A percentile compares a stretch with the other conserved stretches of the same genome.
Evolutionary conservation across 2,797 vertebrate species (phyloP).

Genomic region (Hapalemur alaotrensis): DNA sequence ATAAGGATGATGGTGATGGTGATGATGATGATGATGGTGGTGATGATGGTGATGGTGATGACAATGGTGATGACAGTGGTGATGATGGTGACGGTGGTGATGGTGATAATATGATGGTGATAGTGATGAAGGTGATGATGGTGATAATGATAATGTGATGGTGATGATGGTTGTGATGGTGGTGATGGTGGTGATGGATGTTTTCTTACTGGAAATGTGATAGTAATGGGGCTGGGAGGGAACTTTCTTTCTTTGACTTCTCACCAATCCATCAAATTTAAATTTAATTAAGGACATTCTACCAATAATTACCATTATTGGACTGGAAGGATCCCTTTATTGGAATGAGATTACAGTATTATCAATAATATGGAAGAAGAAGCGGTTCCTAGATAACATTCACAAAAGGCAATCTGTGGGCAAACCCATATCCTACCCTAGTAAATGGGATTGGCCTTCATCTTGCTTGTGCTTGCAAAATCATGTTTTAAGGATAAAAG

Average conservation of each 20-base stretch:
- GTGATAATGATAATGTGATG: accelerated
- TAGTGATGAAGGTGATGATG: accelerated
- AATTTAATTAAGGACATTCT: neutral
- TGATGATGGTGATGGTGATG: neutral
- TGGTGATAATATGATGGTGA: accelerated
- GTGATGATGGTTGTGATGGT: accelerated
- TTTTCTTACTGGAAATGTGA: neutral
- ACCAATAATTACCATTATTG: neutral
- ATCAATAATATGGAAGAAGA: neutral
- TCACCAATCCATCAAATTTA: neutral
- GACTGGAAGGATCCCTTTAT: neutral
- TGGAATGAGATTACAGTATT: neutral
- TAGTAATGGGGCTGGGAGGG: neutral
- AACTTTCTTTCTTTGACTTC: neutral
- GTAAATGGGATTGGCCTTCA: neutral
- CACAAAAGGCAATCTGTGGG: neutral
- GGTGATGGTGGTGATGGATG: accelerated
- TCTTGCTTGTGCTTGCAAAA: neutral
- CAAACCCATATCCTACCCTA: neutral
- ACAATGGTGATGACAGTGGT: accelerated
- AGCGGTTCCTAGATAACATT: neutral
- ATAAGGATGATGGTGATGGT: accelerated
- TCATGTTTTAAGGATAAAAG: neutral
- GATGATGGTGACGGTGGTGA: accelerated
- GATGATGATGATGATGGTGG: accelerated